Evolutionary conservation across 2,888 invertebrate species (phyloP), one percentile per base, ranked within the genome.

Genomic region (Aleiodes alternator): DNA sequence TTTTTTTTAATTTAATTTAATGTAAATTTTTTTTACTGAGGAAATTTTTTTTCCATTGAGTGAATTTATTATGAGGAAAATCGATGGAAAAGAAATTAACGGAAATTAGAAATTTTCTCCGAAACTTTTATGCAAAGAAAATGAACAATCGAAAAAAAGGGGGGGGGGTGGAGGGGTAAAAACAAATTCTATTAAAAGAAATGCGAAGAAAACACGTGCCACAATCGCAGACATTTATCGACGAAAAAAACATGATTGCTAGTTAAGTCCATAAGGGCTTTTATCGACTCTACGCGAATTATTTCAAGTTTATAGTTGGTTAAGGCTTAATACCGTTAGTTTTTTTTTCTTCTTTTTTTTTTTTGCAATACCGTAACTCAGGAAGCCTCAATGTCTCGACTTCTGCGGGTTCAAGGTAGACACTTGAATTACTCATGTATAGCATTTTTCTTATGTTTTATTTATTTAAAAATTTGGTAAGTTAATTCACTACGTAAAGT

Each of bases 281-380:
- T 61, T 76, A 78, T 78, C 78, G 78, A 78, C 51, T 76, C 75
- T 61, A 56, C 59, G 61, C 71, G 34, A 66, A 43, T 64, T 69
- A 51, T 73, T 75, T 77, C 72, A 76, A 80, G 74, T 78, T 78
- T 75, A 70, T 69, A 73, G 76, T 74, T 76, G 66, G 74, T 69
- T 69, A 78, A 77, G 79, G 76, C 75, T 76, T 51, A 76, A 75
- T 34, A 69, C 51, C 69, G 31, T 53, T 69, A 48, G 50, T 48
- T 50, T 48, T 14, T 59, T 53, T 31, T 31, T 51, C 31, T 69
- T 23, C 2, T 23, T 23, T 23, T 23, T 23, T 23, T 23, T 23
- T 23, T 23, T 23, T 23, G 23, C 23, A 69, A 51, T 59, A n/a
- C 1, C 9, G 34, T 34, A 29, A 16, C 23, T 1, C 9, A 1